Evolutionary conservation across 1,140 invertebrate species (phyloP).

Genomic region (Dryas iulia): DNA sequence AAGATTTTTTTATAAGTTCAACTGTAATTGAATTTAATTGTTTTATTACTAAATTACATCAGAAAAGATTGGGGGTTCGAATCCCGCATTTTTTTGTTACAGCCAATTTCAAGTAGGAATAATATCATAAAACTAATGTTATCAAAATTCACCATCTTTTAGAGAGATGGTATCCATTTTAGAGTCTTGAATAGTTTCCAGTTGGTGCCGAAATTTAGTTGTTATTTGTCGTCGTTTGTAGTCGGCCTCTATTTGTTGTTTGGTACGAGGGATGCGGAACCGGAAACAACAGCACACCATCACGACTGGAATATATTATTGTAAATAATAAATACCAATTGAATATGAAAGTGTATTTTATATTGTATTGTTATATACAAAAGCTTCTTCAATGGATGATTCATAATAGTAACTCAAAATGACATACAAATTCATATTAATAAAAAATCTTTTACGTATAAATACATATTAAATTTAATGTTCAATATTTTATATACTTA

Average conservation of each 20-base stretch:
- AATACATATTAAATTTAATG: neutral
- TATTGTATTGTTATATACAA: neutral
- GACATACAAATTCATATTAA: neutral
- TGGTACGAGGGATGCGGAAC: slow-evolving; percentile 93
- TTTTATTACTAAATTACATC: neutral
- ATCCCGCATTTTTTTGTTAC: neutral
- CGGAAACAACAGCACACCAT: slow-evolving; percentile 92
- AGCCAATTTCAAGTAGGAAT: too few relatives aligned
- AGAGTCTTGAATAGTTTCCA: slow-evolving; percentile 90
- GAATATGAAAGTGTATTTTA: neutral
- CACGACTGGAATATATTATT: slow-evolving; percentile 81
- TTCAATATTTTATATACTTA: slow-evolving; percentile 56
- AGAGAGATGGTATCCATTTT: slow-evolving; percentile 93
- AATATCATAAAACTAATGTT: neutral
- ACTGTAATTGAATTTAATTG: neutral
- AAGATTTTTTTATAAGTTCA: too few relatives aligned
- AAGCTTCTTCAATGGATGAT: neutral
- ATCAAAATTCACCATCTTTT: slow-evolving; percentile 84
- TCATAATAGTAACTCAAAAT: neutral
- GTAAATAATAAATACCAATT: slow-evolving; percentile 4
- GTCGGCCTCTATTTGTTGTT: slow-evolving; percentile 96
- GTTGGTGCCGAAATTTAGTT: slow-evolving; percentile 88
- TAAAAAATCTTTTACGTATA: neutral
- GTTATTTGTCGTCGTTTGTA: slow-evolving; percentile 91
- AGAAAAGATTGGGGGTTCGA: neutral